Evolutionary conservation across 2,113 vertebrate genomes (phyloP), one percentile per base, ranked within the genome.

Genomic region (Dendrocopos noguchii): DNA sequence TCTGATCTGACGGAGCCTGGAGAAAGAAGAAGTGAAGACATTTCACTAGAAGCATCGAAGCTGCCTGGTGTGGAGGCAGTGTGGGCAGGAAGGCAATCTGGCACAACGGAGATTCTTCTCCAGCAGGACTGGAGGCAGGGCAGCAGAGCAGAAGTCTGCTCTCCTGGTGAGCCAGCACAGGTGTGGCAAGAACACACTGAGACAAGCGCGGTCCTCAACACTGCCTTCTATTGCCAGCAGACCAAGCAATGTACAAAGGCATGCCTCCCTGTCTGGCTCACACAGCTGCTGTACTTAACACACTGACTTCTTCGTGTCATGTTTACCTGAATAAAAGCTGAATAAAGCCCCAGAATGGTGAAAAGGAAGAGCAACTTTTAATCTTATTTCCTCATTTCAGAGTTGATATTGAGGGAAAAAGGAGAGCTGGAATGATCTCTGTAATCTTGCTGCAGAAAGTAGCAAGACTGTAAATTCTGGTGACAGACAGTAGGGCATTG

Each of bases 331-430:
- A 79, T 15, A 8, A 47, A 39, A 39, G 12, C 39, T 10, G 5
- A 21, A 77, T 93, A 27, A 4, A 33, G 14, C 84, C 84, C 70
- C 12, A 53, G 19, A 87, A 50, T 57, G 7, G 15, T 76, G 63
- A 77, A 76, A 92, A 84, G 28, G 15, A 92, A 67, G 13, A 71
- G 3, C 4, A 36, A 14, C 12, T 17, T 91, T 93, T 76, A 64
- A 81, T 86, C 64, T 91, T 66, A 28, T 79, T 92, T 94, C 29
- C 65, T 87, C 12, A 10, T 84, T 88, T 93, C 59, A 67, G 57
- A 47, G 31, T 19, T 90, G 81, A 64, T 29, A 66, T 4, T 5
- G 6, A 44, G 42, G 52, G n/a, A 46, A 84, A 88, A 77, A 19
- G 78, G 85, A 71, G 75, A 71, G 75, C 77, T 31, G 3, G 22